Evolutionary conservation across 2,888 invertebrate genomes (phyloP).

Genomic region (Sinodicranocentrus sp.): DNA sequence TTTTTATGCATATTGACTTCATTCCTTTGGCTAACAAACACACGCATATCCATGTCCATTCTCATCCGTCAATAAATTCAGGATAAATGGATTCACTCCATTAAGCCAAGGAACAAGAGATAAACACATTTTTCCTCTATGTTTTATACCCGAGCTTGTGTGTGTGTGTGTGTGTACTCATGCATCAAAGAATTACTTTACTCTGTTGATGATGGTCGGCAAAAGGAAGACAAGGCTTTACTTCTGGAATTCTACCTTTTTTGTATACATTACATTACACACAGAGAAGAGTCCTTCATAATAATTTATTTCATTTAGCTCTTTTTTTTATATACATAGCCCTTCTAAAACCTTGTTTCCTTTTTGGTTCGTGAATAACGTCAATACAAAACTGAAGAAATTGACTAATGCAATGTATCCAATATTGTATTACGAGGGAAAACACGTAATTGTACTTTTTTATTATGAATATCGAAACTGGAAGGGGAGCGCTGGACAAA

Average conservation of each 20-base stretch:
- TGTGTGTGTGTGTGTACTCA: slow-evolving; percentile 1
- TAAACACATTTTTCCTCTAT: slow-evolving; percentile 16
- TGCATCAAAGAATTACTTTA: slow-evolving; percentile 28
- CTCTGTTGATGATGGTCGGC: no score
- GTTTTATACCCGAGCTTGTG: neutral
- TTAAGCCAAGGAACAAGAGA: slow-evolving; percentile 14
- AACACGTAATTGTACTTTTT: neutral
- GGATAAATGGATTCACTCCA: slow-evolving; percentile 40
- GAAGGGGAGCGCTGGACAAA: neutral
- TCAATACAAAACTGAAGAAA: no score
- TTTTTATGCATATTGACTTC: neutral
- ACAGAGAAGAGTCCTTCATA: no score
- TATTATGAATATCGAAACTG: slow-evolving; percentile 7
- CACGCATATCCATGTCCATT: slow-evolving; percentile 6
- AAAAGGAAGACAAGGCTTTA: no score
- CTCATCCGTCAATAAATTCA: slow-evolving; percentile 38
- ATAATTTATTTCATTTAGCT: no score
- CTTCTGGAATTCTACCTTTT: no score
- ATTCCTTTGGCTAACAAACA: neutral
- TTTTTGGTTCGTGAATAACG: no score
- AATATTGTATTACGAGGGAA: no score
- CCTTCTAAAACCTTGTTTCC: no score
- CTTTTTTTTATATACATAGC: no score
- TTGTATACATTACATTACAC: no score
- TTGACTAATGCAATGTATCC: no score